Conservation (phyloP, 2,797 vertebrate genomes). For the Bovichtus diacanthus region DNA sequence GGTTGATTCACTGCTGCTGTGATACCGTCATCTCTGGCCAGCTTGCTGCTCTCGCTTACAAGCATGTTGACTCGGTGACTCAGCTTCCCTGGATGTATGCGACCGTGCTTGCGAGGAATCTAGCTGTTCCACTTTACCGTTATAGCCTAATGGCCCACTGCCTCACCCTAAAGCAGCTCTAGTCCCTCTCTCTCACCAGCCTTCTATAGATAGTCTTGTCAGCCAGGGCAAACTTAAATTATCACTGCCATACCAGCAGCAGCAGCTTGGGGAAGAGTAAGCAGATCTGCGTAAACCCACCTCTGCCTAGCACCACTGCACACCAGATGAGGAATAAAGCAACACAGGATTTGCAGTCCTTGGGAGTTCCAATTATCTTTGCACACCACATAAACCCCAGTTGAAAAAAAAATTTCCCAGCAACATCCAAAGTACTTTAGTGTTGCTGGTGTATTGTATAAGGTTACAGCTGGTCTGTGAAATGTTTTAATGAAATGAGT, state of each 20-base stretch:
- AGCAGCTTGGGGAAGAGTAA: constrained; percentile 39
- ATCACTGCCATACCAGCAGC: constrained; percentile 44
- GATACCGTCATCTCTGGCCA: constrained; percentile 10
- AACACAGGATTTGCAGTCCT: constrained; percentile 46
- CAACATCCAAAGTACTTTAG: constrained; percentile 20
- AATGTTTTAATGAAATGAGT: constrained; percentile 22
- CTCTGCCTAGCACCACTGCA: constrained; percentile 38
- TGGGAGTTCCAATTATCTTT: constrained; percentile 53
- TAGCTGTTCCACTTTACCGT: constrained; percentile 45
- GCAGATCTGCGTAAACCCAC: constrained; percentile 49
- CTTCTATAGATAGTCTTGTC: constrained; percentile 62
- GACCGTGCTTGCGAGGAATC: constrained; percentile 45
- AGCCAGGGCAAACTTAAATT: constrained; percentile 54
- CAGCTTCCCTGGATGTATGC: constrained; percentile 50
- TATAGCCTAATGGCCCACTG: constrained; percentile 47
- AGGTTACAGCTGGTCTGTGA: constrained; percentile 1
- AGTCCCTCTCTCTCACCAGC: constrained; percentile 43
- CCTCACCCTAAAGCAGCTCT: constrained; percentile 57
- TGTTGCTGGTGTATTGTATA: constrained; percentile 11
- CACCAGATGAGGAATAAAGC: constrained; percentile 46
- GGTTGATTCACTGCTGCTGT: constrained; percentile 34
- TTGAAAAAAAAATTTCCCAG: constrained; percentile 34
- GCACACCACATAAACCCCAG: constrained; percentile 28
- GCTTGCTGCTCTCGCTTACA: constrained; percentile 20
- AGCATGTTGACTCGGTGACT: constrained; percentile 50